Evolutionary conservation across 2,113 vertebrate genomes (phyloP).

Genomic region (Pelusios castaneus): DNA sequence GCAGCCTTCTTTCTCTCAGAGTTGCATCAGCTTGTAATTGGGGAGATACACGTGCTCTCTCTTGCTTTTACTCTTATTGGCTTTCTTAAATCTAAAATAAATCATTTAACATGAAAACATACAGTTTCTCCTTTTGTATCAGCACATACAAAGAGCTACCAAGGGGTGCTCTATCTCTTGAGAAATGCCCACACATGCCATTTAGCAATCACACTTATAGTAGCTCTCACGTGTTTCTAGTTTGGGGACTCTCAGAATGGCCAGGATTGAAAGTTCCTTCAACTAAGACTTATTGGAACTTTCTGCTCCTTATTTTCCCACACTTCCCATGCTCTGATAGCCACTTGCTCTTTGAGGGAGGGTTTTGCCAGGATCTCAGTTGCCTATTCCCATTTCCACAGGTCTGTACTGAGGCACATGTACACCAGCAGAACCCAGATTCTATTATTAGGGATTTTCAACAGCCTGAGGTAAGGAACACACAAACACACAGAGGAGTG

Average conservation of each 20-base stretch:
- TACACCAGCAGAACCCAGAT: background rate
- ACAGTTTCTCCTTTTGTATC: background rate
- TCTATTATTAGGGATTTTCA: background rate
- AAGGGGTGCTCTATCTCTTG: background rate
- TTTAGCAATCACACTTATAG: background rate
- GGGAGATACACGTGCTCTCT: fast-evolving
- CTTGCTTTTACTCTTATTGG: background rate
- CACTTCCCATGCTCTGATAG: background rate
- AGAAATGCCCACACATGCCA: background rate
- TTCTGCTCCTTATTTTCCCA: background rate
- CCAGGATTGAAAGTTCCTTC: background rate
- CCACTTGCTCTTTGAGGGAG: background rate
- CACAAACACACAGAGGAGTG: fast-evolving
- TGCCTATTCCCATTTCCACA: background rate
- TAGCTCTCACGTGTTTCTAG: background rate
- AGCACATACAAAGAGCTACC: fast-evolving
- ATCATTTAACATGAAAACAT: fast-evolving
- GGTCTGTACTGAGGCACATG: background rate
- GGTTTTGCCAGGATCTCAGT: background rate
- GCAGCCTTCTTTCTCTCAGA: background rate
- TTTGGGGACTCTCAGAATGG: background rate
- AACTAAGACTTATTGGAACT: background rate
- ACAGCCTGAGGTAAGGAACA: background rate
- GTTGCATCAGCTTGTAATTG: background rate
- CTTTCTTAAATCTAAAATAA: background rate